These are phyloP conservation scores for Phengaris arion DNA, from an alignment of 2,888 invertebrate species.

Conservation along the genomic window DNA sequence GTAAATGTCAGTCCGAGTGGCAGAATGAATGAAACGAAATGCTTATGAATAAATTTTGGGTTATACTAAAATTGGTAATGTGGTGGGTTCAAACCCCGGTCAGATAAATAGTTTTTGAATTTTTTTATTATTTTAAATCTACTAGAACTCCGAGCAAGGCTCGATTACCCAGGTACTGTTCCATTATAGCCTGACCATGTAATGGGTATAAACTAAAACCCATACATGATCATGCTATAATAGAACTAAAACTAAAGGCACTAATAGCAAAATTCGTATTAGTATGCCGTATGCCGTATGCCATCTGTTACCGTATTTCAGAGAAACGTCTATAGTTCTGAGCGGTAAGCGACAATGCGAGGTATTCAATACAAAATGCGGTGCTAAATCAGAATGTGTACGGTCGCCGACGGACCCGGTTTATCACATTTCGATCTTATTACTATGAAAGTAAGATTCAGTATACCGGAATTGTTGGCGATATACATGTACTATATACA, in stretches of 20 bases:
- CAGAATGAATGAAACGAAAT: too few relatives aligned
- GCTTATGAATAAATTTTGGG: too few relatives aligned
- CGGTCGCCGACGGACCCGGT: neutral
- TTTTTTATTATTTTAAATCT: too few relatives aligned
- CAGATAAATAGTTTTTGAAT: too few relatives aligned
- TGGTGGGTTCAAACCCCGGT: too few relatives aligned
- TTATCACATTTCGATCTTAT: slow-evolving; percentile 1
- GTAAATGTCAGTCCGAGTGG: too few relatives aligned
- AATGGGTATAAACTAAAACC: too few relatives aligned
- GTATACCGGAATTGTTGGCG: neutral
- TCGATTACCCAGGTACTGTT: too few relatives aligned
- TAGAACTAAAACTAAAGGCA: neutral
- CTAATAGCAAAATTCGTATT: neutral
- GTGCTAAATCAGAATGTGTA: neutral
- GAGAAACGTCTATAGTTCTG: neutral
- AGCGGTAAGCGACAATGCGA: neutral
- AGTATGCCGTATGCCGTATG: slow-evolving; percentile 1
- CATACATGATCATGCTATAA: too few relatives aligned
- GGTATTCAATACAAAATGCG: neutral
- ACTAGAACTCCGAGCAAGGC: too few relatives aligned
- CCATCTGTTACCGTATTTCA: neutral
- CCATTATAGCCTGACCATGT: too few relatives aligned
- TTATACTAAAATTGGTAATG: too few relatives aligned
- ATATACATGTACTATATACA: neutral
- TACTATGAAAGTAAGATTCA: neutral